Evolutionary conservation across 2,888 invertebrate species (phyloP), one percentile per base, ranked within the genome.

Genomic region (Siphonodentalium dalli): DNA sequence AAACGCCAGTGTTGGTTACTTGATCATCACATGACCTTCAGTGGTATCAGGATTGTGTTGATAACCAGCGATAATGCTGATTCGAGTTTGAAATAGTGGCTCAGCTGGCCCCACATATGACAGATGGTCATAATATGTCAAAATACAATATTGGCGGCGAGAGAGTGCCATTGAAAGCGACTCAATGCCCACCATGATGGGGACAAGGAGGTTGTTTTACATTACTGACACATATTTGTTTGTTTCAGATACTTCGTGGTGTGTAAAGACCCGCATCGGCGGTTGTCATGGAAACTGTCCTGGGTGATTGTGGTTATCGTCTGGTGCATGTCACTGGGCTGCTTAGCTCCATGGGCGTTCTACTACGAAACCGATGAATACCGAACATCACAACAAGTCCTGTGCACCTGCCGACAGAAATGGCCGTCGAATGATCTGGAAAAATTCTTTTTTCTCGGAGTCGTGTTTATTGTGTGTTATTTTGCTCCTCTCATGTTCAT

Each of bases 251-350:
- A 93, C 80, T 86, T 94, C 69, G 94, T 94, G 41, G 94, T 95
- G 74, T 94, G 94, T 91, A 93, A 92, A 89, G 93, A 93, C 1
- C 82, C 94, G 69, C 92, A 91, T 76, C 89, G 90, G 77, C 93
- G 93, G 82, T 91, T 94, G 83, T 93, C 93, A 45, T 91, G 91
- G 75, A 86, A 89, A 50, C 88, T 92, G 15, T 92, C 93, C 9
- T 86, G 92, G 43, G 85, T 91, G 79, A 90, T 93, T 87, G 93
- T 95, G 72, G 85, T 91, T 57, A 85, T 91, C 75, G 93, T 93
- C 76, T 94, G 94, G 94, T 85, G 90, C 75, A 88, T 92, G 68
- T 91, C 93, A 1, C 84, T 91, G 61, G 86, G 88, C 34, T 88
- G 90, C 52, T 92, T 92, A 44, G 87, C 90, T 2, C 94, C 94